Evolutionary conservation across 2,797 vertebrate species (phyloP), one percentile per base, ranked within the genome.

Genomic region (Coranthus polyacanthus): DNA sequence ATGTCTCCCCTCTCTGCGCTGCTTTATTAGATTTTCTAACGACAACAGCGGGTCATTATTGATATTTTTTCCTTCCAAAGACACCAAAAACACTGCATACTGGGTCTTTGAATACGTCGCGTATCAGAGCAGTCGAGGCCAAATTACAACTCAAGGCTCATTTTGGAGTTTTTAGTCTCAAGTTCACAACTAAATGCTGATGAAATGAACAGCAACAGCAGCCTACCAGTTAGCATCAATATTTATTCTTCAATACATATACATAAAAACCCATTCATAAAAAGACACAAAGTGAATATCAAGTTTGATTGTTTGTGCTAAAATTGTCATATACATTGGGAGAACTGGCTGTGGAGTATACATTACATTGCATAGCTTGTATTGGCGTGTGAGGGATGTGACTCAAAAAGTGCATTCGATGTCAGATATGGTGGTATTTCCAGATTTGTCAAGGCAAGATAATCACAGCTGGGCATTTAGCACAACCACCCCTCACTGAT

Each of bases 241-340:
- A 82, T 93, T 90, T 93, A 91, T 92, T 93, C 79, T 88, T 89
- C 89, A 92, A 91, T 91, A 93, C 87, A 88, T 89, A 75, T 88
- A 92, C 82, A 89, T 87, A 90, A 89, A 93, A 88, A 90, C 82
- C 79, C 78, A 90, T 88, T 87, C 79, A 88, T 86, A 90, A 85
- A 92, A 91, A 90, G 75, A 84, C 87, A 86, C 72, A 88, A 82
- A 85, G 74, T 81, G 84, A 87, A 87, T 84, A 82, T 82, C 76
- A 88, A 82, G 81, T 83, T 81, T 83, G 84, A 87, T 83, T 83
- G 71, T 81, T 83, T 84, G 83, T 88, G 85, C 83, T 79, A 74
- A 89, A 85, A 79, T 68, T 67, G 51, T 78, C 64, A 68, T 81
- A 77, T 68, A 78, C 59, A 81, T 67, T 65, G 64, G 77, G 70